Percentiles rank a stretch among this genome's conserved stretches.
These are phyloP conservation scores for Stomorhina lunata DNA, from an alignment of 2,888 invertebrate species.

Conservation along the genomic window DNA sequence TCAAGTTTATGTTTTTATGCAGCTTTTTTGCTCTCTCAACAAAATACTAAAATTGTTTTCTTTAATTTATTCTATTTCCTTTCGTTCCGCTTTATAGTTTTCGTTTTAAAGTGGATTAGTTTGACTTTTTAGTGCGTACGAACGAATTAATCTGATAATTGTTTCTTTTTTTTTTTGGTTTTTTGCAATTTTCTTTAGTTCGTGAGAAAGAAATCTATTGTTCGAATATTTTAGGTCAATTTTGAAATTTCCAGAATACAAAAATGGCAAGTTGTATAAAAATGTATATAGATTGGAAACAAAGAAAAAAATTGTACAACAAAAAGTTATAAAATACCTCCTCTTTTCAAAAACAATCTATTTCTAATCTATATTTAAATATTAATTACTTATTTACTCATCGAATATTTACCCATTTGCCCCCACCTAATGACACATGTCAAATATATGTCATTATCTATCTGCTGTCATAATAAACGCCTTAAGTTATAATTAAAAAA, in stretches of 20 bases:
- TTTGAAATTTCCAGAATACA: too few relatives aligned
- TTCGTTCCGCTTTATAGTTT: constrained; percentile 46
- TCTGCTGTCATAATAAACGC: constrained; percentile 4
- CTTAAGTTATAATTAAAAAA: background rate
- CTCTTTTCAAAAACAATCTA: too few relatives aligned
- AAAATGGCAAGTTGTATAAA: too few relatives aligned
- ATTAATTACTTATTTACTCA: too few relatives aligned
- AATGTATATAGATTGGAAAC: too few relatives aligned
- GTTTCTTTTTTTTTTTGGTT: too few relatives aligned
- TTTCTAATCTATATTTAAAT: too few relatives aligned
- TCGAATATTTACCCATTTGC: background rate
- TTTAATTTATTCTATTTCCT: constrained; percentile 48
- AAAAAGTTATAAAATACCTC: too few relatives aligned
- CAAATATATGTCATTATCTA: background rate
- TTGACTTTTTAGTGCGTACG: constrained; percentile 50
- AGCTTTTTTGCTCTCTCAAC: constrained; percentile 19
- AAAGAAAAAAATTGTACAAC: too few relatives aligned
- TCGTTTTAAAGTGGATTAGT: constrained; percentile 40
- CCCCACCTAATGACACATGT: background rate
- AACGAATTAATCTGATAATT: constrained; percentile 45
- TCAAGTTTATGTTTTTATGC: background rate
- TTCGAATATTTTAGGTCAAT: too few relatives aligned
- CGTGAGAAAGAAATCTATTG: too few relatives aligned
- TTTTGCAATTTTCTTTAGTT: background rate
- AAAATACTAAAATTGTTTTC: constrained; percentile 19